phyloP scores from a whole-genome alignment of 2,888 invertebrate species.

The Ametastegia equiseti region DNA sequence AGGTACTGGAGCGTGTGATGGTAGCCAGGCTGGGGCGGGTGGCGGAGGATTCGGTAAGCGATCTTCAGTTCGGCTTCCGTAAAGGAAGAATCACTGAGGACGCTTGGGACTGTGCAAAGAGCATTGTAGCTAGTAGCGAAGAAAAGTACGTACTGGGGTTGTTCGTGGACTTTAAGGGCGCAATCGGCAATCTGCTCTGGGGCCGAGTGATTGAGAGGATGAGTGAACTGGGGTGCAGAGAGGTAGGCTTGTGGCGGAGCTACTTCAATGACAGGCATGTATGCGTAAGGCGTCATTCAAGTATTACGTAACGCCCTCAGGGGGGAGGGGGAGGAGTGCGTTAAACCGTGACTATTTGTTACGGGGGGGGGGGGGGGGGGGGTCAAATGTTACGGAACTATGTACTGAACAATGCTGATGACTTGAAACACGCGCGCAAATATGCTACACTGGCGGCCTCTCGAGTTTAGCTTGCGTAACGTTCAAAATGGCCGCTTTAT shows the following conservation, averaged over 20 bases:
- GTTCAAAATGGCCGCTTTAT: too few relatives aligned
- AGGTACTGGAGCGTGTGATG: neutral
- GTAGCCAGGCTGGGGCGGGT: conserved; percentile 41
- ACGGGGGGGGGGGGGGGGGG: too few relatives aligned
- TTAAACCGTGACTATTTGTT: too few relatives aligned
- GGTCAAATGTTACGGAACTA: too few relatives aligned
- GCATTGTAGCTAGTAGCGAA: neutral
- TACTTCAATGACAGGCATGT: conserved; percentile 15
- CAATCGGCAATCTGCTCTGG: conserved; percentile 46
- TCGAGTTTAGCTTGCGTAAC: too few relatives aligned
- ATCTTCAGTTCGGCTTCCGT: conserved; percentile 23
- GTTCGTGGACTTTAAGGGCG: conserved; percentile 39
- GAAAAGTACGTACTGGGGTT: neutral
- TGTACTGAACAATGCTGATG: too few relatives aligned
- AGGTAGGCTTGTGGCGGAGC: neutral
- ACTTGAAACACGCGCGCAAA: too few relatives aligned
- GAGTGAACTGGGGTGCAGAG: neutral
- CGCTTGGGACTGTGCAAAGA: conserved; percentile 20
- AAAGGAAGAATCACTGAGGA: conserved; percentile 5
- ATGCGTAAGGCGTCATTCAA: too few relatives aligned
- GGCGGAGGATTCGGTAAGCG: neutral
- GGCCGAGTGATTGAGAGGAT: neutral
- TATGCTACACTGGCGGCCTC: too few relatives aligned
- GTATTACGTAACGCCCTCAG: too few relatives aligned
- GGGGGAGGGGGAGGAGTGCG: too few relatives aligned